These are phyloP conservation scores for Paedocypris micromegethes DNA, from an alignment of 2,797 vertebrate species.

Conservation along the genomic window DNA sequence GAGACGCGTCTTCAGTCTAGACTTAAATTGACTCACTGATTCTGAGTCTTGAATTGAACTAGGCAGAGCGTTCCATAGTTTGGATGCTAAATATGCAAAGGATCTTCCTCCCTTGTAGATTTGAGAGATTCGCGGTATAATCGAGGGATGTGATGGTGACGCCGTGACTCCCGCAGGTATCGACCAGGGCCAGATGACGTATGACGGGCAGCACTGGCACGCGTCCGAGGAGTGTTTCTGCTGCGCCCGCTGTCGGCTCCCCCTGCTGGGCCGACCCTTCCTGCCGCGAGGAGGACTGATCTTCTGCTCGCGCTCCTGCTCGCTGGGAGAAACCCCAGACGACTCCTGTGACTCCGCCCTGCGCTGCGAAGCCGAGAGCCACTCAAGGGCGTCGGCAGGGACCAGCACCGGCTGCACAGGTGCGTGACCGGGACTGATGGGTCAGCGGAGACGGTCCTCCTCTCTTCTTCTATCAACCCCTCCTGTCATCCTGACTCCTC, in stretches of 20 bases:
- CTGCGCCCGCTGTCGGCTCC: constrained; percentile 75
- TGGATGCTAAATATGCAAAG: too few species aligned
- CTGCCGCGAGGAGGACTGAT: constrained; percentile 81
- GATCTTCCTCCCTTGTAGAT: too few species aligned
- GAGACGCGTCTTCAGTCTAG: too few species aligned
- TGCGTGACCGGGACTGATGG: too few species aligned
- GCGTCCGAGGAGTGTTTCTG: constrained; percentile 82
- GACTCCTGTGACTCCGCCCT: constrained; percentile 74
- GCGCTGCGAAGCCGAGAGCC: constrained; percentile 58
- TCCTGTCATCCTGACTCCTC: too few species aligned
- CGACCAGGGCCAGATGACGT: constrained; percentile 88
- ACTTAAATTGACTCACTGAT: too few species aligned
- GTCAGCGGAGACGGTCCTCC: too few species aligned
- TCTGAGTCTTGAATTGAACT: too few species aligned
- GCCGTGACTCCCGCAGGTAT: constrained; percentile 65
- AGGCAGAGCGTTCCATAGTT: too few species aligned
- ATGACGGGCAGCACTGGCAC: constrained; percentile 89
- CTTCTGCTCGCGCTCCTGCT: constrained; percentile 85
- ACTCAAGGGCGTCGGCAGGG: neutral
- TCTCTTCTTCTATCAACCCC: too few species aligned
- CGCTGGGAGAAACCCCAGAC: constrained; percentile 72
- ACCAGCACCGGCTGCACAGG: too few species aligned
- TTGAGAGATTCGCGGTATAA: neutral
- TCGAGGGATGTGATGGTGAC: neutral
- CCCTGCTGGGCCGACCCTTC: constrained; percentile 81